phyloP scores from a whole-genome alignment of 1,140 invertebrate genomes.

The Anoplophora glabripennis region DNA sequence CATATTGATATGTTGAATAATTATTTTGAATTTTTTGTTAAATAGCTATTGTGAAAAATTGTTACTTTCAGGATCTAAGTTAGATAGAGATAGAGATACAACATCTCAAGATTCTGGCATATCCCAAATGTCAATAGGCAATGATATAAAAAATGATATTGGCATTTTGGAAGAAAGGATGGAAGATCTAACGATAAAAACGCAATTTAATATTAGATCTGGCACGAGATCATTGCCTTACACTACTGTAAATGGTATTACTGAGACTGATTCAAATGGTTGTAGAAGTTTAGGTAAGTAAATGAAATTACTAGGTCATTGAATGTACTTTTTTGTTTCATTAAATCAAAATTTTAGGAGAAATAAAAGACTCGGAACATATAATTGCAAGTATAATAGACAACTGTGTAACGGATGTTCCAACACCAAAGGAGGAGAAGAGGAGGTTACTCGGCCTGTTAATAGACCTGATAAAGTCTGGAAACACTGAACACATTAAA shows the following conservation, averaged over 20 bases:
- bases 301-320: neutral
- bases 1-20: too few species aligned
- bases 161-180: constrained; percentile 49
- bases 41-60: constrained; percentile 10
- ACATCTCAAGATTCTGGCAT: constrained; percentile 88
- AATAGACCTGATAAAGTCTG: constrained; percentile 49
- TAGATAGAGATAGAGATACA: constrained; percentile 69
- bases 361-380: constrained; percentile 48
- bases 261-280: constrained; percentile 42
- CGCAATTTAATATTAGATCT: constrained; percentile 26
- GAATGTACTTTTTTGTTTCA: neutral
- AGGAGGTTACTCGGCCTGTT: constrained; percentile 46
- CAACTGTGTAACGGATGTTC: constrained; percentile 42
- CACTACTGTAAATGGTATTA: constrained; percentile 37
- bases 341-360: constrained; percentile 38
- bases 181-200: constrained; percentile 50
- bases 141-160: constrained; percentile 46
- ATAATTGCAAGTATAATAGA: constrained; percentile 47
- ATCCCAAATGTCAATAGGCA: constrained; percentile 71
- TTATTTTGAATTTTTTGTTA: too few species aligned
- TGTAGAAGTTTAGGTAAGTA: constrained; percentile 43
- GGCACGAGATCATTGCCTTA: constrained; percentile 38
- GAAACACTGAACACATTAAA: constrained; percentile 51
- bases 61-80: constrained; percentile 42
- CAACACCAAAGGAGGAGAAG: constrained; percentile 43